Base-by-base conservation (phyloP, 2,113 vertebrate species). In the Budorcas taxicolor region DNA sequence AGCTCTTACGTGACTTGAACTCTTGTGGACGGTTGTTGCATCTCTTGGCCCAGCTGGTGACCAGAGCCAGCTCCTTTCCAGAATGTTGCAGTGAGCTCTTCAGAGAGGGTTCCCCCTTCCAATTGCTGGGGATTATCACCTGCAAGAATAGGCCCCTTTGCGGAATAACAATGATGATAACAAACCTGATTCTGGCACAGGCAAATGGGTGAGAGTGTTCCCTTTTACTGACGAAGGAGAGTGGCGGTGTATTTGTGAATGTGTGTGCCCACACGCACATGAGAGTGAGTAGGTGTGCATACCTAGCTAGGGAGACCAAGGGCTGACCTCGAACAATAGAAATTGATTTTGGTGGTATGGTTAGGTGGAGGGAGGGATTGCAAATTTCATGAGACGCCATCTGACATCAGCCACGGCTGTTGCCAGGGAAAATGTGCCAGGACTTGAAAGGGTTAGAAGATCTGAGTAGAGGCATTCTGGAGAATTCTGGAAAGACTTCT, bases 201-300 rank as follows among this genome's bases (percentile, higher is more conserved):
- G 40, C 50, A 57, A 21, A 27, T 14, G 47, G 36, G 45, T 47
- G n/a, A 82, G n/a, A 64, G 71, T 33, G 16, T 31, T 71, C 3
- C 50, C 33, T 47, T 16, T 76, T 82, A 86, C 67, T 55, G 27
- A 45, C 11, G 19, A 23, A 78, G 23, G 3, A n/a, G 16, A 19
- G 25, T 31, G 6, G 16, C 7, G 1, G 55, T 36, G 16, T 64
- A 23, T 3, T 40, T 29, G 47, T 47, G 84, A 57, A 15, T 8
- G 33, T 52, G 67, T 55, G n/a, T 57, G 45, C 55, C 19, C 45
- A 10, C 7, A 5, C 0, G 3, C 3, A 2, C 0, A 1, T 43
- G 58, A 84, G 57, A 9, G 13, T 58, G 17, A 2, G 10, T 40
- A 27, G 8, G 80, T 90, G 58, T 45, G 55, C 6, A 16, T 21